Percentiles rank a stretch among this genome's conserved stretches.
Evolutionary conservation across 2,797 vertebrate genomes (phyloP).

Genomic region (Octomys mimax): DNA sequence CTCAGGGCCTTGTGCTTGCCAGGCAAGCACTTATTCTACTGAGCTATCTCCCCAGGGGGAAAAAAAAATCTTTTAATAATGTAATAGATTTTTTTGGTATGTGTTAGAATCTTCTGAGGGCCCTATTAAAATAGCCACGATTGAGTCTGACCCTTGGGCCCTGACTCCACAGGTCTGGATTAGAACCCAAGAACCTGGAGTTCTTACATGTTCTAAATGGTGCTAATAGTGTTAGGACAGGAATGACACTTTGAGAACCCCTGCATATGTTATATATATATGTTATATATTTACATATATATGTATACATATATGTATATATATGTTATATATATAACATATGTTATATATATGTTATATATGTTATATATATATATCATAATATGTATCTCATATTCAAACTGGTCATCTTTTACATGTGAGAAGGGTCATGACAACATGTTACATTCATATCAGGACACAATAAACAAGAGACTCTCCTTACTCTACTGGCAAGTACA

Average conservation of each 20-base stretch:
- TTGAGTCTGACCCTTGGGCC: background rate
- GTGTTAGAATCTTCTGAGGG: background rate
- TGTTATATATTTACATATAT: too few species aligned
- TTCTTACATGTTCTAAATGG: background rate
- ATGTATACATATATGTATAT: too few species aligned
- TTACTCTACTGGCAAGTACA: constrained; percentile 22
- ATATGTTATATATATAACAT: background rate
- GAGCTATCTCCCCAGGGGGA: too few species aligned
- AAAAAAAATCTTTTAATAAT: constrained; percentile 20
- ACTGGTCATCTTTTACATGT: background rate
- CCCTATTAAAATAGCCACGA: background rate
- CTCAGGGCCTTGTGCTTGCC: too few species aligned
- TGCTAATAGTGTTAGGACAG: background rate
- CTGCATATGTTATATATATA: background rate
- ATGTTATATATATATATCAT: background rate
- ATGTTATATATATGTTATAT: too few species aligned
- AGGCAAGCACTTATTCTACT: too few species aligned
- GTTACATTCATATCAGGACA: background rate
- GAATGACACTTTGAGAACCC: constrained; percentile 1
- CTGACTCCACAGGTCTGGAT: background rate
- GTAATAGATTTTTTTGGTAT: background rate
- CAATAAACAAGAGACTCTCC: background rate
- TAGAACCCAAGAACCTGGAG: background rate
- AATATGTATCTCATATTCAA: background rate
- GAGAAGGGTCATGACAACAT: background rate